Evolutionary conservation across 2,113 vertebrate species (phyloP), one percentile per base, ranked within the genome.

Genomic region (Catharus fuscescens): DNA sequence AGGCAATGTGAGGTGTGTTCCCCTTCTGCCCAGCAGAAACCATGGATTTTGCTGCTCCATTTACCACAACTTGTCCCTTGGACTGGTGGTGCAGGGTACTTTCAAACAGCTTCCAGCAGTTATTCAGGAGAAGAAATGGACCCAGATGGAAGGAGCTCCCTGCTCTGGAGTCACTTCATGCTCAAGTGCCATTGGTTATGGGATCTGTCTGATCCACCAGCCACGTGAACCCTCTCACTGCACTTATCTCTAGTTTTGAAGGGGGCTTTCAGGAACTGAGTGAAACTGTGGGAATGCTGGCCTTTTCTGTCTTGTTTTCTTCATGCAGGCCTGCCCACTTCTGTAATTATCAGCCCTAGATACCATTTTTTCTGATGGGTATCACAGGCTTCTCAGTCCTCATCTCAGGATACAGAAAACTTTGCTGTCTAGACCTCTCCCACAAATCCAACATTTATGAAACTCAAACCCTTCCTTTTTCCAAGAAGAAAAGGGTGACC

Each of bases 211-310:
- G 0, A 54, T 26, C n/a, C 31, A 23, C 0, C 18, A 64, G 28
- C 7, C 53, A 34, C 1, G 1, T 12, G 20, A 56, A 38, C 7
- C 3, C 21, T 53, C 50, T 69, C 23, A 24, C 2, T 0, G 20
- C 71, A 31, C 18, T 31, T 36, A 25, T 76, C 25, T 53, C 21
- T 25, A 19, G 20, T 44, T 88, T 72, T 60, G 40, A 50, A 77
- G 38, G 84, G 36, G 12, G 3, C 10, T 83, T 77, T 53, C 29
- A 47, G 47, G 54, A 88, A 10, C 32, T 26, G 18, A 34, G 18
- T 23, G 47, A 77, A 83, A 20, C 14, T 77, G 18, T 29, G 73
- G 31, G 26, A 65, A 57, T 25, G 9, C 6, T 69, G 34, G 3
- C 10, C 16, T 31, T 60, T 83, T 70, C 32, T 84, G 26, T 28